Evolutionary conservation across 2,888 invertebrate genomes (phyloP), one percentile per base, ranked within the genome.

Genomic region (Caenorhabditis japonica): DNA sequence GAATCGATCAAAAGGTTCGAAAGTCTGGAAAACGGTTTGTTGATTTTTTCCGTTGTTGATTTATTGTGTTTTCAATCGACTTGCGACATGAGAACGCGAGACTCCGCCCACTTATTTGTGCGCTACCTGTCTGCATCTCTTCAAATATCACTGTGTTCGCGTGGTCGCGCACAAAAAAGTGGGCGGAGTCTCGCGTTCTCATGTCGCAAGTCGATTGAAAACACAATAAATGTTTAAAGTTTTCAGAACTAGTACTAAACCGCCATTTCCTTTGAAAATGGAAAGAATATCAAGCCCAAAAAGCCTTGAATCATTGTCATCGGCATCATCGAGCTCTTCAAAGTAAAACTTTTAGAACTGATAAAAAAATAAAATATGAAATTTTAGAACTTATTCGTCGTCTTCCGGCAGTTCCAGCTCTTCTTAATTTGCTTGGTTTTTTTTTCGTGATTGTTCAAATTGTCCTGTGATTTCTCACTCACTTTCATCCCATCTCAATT

Each of bases 241-340:
- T 15, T 52, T 41, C 60, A 60, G 44, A 39, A 27, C n/a, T n/a
- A n/a, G 33, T 8, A 39, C 27, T 1, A 64, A 72, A 39, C 62
- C 56, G 2, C 58, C 53, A 5, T 13, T 46, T 5, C 66, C 66
- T 23, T 66, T 56, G 21, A 46, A 58, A 39, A 30, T 52, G 19
- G 58, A 72, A 30, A 46, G 51, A 17, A 71, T 64, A 8, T 51
- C 39, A 19, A 64, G 64, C 25, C 53, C 59, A 4, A 61, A 71
- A 12, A 62, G 59, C 33, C 46, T 68, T 30, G 68, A 68, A 23
- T 58, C 68, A 3, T 30, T 68, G n/a, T 59, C 68, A 10, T 68
- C 68, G 0, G 33, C 59, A 5, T 68, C 68, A 8, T 68, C 68
- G 0, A 68, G 68, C 43, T 68, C 58, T 21, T 34, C 59, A 21